Conservation (phyloP, 1,140 invertebrate species). For the Calliopsis andreniformis region DNA sequence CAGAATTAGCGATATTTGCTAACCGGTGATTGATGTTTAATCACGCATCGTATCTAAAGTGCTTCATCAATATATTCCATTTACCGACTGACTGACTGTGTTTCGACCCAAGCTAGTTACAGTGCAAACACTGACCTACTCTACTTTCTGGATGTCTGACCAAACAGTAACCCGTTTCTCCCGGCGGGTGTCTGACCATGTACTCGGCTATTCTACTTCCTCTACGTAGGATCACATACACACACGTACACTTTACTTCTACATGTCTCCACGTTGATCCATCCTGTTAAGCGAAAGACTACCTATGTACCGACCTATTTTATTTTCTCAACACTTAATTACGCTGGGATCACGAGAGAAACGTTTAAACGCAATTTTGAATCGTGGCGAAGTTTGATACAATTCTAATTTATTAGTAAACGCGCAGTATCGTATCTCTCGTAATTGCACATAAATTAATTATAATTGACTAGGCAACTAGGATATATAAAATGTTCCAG, state of each 20-base stretch:
- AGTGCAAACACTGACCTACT: constrained; percentile 32
- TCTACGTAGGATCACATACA: background rate
- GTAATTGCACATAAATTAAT: too few species aligned
- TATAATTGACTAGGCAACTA: too few species aligned
- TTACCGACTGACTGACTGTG: background rate
- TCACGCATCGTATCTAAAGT: background rate
- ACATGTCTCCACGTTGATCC: background rate
- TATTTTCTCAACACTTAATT: constrained; percentile 3
- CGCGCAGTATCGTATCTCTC: background rate
- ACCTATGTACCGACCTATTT: background rate
- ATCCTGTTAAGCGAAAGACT: too few species aligned
- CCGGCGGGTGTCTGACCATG: background rate
- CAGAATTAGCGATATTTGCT: constrained; percentile 3
- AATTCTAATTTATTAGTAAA: background rate
- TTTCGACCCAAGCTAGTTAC: constrained; percentile 8
- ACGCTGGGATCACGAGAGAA: background rate
- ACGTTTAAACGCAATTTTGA: background rate
- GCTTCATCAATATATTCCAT: background rate
- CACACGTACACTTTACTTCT: constrained; percentile 2
- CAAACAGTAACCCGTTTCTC: constrained; percentile 15
- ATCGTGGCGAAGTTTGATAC: too few species aligned
- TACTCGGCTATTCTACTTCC: background rate
- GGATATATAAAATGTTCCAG: background rate
- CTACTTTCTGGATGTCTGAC: constrained; percentile 9
- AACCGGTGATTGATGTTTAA: constrained; percentile 3